Conservation (phyloP, 2,888 invertebrate genomes). For the Netelia inedita region DNA sequence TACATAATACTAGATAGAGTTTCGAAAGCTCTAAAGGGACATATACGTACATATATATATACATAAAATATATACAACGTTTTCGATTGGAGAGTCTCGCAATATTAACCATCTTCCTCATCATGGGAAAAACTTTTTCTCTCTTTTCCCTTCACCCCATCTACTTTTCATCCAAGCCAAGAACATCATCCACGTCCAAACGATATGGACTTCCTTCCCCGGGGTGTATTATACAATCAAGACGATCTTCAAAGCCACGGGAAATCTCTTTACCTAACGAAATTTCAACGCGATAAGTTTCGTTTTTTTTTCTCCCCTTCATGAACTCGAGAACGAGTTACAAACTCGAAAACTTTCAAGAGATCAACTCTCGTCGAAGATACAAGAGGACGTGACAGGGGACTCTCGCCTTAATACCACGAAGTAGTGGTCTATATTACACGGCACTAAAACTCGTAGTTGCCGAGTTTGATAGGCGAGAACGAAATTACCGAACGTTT, state of each 20-base stretch:
- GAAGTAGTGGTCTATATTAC: background rate
- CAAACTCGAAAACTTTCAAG: slow-evolving; percentile 13
- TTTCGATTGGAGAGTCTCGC: slow-evolving; percentile 3
- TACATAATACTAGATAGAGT: slow-evolving; percentile 12
- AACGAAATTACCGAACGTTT: slow-evolving; percentile 1
- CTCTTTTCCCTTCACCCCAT: background rate
- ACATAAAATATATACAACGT: background rate
- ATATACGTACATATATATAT: slow-evolving; percentile 1
- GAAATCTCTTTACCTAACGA: slow-evolving; percentile 33
- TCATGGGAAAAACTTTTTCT: background rate
- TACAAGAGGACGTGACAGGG: background rate
- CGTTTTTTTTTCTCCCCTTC: background rate
- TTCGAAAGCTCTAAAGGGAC: background rate
- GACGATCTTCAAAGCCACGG: slow-evolving; percentile 22
- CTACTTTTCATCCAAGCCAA: slow-evolving; percentile 14
- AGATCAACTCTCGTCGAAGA: background rate
- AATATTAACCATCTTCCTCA: slow-evolving; percentile 18
- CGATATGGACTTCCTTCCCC: background rate
- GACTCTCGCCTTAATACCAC: background rate
- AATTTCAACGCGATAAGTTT: slow-evolving; percentile 34
- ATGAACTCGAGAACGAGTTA: background rate
- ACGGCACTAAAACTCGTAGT: background rate
- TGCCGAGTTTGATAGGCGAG: background rate
- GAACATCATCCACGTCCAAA: slow-evolving; percentile 1
- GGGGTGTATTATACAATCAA: slow-evolving; percentile 20